Base-by-base conservation (phyloP, 2,888 invertebrate species). In the Lycocerus yunnanus region DNA sequence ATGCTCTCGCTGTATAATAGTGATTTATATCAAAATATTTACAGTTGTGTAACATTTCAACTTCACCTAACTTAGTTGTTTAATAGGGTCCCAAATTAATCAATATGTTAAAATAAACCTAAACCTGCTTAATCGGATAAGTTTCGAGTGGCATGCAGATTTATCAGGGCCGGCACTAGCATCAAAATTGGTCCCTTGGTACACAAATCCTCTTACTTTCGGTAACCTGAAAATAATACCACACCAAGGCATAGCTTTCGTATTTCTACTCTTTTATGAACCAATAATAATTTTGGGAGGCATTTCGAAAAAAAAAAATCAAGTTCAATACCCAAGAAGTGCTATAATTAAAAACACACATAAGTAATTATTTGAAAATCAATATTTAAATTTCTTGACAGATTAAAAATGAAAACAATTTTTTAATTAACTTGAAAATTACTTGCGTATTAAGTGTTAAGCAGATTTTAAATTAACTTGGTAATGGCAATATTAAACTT, bases 11-110 rank as follows among this genome's bases (percentile, higher is more conserved):
- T 58, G 58, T 66, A 43, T 61, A 78, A 74, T 72, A 74, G 69
- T 78, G 77, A 78, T 77, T 77, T 77, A 77, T 74, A 20, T 58
- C 24, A n/a, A 61, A 24, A 69, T 71, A 73, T 68, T 60, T 61
- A 18, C n/a, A 73, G 58, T 24, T 58, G 15, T 21, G 13, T 27
- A 70, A 15, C 43, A 43, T 70, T 24, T 69, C 63, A 18, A 27
- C 66, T 24, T 21, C 20, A 66, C 66, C 43, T 43, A 43, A 43
- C 43, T 43, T 43, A 43, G 43, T 43, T 43, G 43, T 43, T 43
- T 43, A 43, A 43, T 43, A 43, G 43, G 43, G 43, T 43, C 43
- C 43, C 43, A n/a, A 43, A 43, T 43, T 43, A 43, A 43, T 43
- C 43, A 43, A 43, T 43, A 43, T 43, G 43, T 43, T 43, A 43